These are phyloP conservation scores for Dexiosoma caninum DNA, from an alignment of 2,888 invertebrate species.

Conservation along the genomic window DNA sequence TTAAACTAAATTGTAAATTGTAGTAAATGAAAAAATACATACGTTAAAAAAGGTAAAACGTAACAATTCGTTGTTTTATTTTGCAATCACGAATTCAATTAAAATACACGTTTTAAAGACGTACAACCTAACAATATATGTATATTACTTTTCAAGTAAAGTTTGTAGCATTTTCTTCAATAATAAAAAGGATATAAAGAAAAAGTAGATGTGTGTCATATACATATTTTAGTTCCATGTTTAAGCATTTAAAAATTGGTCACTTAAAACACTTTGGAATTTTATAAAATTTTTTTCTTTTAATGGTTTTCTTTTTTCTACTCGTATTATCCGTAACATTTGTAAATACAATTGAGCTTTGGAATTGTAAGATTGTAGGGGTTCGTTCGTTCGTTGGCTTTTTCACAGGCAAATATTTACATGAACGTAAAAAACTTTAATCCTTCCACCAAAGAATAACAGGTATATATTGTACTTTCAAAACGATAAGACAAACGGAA, in stretches of 20 bases:
- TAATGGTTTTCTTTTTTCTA: background rate
- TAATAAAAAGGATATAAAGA: background rate
- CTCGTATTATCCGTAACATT: background rate
- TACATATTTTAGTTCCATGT: constrained; percentile 3
- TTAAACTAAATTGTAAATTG: too few relatives aligned
- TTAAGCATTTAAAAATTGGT: constrained; percentile 35
- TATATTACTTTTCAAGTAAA: background rate
- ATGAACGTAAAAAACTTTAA: constrained; percentile 12
- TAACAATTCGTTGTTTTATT: too few relatives aligned
- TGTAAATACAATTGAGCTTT: constrained; percentile 29
- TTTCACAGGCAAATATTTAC: background rate
- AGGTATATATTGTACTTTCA: background rate
- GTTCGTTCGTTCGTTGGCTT: constrained; percentile 28
- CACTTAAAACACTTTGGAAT: constrained; percentile 32
- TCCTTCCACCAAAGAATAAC: constrained; percentile 25
- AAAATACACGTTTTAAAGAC: too few relatives aligned
- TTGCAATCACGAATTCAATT: too few relatives aligned
- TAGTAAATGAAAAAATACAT: too few relatives aligned
- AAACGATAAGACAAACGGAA: constrained; percentile 19
- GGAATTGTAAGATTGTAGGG: constrained; percentile 26
- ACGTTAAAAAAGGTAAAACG: too few relatives aligned
- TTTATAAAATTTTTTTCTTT: constrained; percentile 4
- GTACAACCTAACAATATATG: too few relatives aligned
- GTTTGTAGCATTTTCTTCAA: background rate
- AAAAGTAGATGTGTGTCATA: background rate